Evolutionary conservation across 2,113 vertebrate genomes (phyloP).

Genomic region (Mormyrus iriodes): DNA sequence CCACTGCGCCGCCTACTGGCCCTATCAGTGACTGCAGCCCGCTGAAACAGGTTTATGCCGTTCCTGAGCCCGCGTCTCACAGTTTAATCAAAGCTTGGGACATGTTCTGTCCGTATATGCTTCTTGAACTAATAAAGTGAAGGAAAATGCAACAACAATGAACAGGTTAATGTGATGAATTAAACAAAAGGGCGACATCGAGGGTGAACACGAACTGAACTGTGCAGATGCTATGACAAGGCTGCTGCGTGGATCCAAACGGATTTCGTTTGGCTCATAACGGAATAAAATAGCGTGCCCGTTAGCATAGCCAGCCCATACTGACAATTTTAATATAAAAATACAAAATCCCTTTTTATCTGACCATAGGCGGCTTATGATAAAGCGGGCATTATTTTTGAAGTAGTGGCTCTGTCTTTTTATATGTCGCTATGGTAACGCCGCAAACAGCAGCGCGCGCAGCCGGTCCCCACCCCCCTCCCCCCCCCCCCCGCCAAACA

Average conservation of each 20-base stretch:
- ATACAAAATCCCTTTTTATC: background rate
- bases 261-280: background rate
- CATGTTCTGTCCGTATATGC: background rate
- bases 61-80: background rate
- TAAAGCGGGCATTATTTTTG: background rate
- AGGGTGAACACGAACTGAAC: background rate
- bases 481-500: no score
- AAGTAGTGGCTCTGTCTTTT: background rate
- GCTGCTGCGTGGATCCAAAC: background rate
- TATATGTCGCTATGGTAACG: background rate
- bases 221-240: background rate
- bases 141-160: background rate
- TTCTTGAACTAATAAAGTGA: background rate
- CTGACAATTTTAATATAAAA: background rate
- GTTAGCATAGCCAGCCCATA: background rate
- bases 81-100: background rate
- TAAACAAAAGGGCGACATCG: background rate
- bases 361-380: background rate
- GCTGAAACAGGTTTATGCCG: background rate
- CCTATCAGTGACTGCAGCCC: background rate
- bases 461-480: no score
- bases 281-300: background rate
- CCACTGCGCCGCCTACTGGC: background rate
- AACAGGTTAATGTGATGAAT: background rate
- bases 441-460: background rate